Conservation (phyloP, 2,888 invertebrate species). For the Archaeoteleia sp. region DNA sequence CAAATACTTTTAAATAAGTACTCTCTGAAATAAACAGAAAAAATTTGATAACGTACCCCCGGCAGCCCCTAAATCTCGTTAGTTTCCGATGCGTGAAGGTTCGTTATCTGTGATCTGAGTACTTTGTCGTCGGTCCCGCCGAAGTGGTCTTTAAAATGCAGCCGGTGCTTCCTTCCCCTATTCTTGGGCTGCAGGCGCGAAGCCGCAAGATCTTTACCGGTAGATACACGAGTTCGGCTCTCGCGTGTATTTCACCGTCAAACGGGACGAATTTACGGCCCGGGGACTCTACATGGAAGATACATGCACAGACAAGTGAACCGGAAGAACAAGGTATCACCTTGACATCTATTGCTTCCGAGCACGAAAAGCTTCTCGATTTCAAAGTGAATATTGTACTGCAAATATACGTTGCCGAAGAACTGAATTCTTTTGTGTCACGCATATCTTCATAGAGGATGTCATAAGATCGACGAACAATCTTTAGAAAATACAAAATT, state of each 20-base stretch:
- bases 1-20: not conserved
- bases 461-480: no score
- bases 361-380: slow-evolving; percentile 36
- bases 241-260: slow-evolving; percentile 53
- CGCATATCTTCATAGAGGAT: no score
- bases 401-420: no score
- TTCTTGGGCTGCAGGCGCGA: slow-evolving; percentile 42
- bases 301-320: slow-evolving; percentile 37
- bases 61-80: slow-evolving; percentile 50
- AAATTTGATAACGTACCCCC: slow-evolving; percentile 39
- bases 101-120: slow-evolving; percentile 47
- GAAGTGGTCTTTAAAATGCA: slow-evolving; percentile 50
- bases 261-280: slow-evolving; percentile 52
- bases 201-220: slow-evolving; percentile 50
- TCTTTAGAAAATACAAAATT: no score
- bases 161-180: slow-evolving; percentile 46
- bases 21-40: slow-evolving; percentile 6
- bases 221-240: slow-evolving; percentile 50
- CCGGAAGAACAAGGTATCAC: slow-evolving; percentile 46
- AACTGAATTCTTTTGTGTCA: no score
- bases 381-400: not conserved
- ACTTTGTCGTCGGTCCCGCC: slow-evolving; percentile 46
- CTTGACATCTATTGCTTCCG: slow-evolving; percentile 45
- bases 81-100: slow-evolving; percentile 46
- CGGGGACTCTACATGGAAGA: slow-evolving; percentile 34